phyloP scores from a whole-genome alignment of 2,797 vertebrate genomes.

The Xenops minutus region DNA sequence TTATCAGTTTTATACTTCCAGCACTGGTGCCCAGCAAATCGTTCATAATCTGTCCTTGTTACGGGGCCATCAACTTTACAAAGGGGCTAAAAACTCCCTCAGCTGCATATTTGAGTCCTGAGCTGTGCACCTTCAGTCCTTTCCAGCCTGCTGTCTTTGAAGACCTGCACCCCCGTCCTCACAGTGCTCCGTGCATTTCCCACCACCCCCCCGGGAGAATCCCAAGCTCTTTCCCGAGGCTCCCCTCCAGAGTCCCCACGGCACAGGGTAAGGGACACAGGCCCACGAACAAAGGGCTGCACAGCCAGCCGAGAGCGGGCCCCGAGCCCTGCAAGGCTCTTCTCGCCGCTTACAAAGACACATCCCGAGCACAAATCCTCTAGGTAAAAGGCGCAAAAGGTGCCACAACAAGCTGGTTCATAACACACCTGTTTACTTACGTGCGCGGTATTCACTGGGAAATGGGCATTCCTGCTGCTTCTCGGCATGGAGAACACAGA shows the following conservation, averaged over 20 bases:
- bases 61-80: background rate
- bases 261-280: background rate
- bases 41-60: background rate
- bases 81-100: background rate
- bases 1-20: background rate
- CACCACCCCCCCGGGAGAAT: background rate
- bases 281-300: fast-evolving
- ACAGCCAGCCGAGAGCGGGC: fast-evolving
- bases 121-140: background rate
- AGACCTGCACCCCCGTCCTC: background rate
- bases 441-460: background rate
- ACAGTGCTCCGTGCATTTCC: background rate
- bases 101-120: background rate
- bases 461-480: background rate
- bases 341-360: fast-evolving
- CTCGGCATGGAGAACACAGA: background rate
- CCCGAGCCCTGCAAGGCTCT: background rate
- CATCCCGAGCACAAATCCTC: fast-evolving
- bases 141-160: background rate
- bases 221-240: background rate
- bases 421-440: fast-evolving
- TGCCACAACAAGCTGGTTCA: background rate
- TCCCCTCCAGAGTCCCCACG: background rate
- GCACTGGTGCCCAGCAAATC: background rate
- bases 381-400: background rate